These are phyloP conservation scores for Macroglossus sobrinus DNA, from an alignment of 2,113 vertebrate genomes.

Conservation along the genomic window DNA sequence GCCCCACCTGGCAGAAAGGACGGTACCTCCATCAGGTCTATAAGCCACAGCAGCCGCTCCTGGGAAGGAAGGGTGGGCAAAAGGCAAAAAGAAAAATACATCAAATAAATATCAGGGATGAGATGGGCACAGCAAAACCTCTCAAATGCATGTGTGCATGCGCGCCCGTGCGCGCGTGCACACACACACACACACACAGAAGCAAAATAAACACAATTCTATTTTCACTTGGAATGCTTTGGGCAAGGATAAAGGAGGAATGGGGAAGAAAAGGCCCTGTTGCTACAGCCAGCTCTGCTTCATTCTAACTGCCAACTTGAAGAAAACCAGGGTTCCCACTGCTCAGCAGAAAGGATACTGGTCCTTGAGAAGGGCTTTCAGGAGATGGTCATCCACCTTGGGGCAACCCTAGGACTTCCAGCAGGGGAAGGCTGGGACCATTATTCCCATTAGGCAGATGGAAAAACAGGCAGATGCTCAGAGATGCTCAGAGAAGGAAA, in stretches of 20 bases:
- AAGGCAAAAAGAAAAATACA: constrained; percentile 61
- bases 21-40: constrained; percentile 99
- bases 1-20: constrained; percentile 52
- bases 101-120: constrained; percentile 63
- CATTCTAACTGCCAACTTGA: neutral
- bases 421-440: neutral
- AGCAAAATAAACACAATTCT: neutral
- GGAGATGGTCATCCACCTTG: neutral
- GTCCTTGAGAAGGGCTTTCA: neutral
- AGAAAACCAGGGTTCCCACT: neutral
- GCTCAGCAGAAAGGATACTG: neutral
- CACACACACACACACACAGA: neutral
- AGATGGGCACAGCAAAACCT: neutral
- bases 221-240: rapidly evolving
- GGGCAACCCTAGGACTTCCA: neutral
- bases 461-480: neutral
- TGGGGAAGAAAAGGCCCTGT: neutral
- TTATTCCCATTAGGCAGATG: neutral
- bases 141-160: neutral
- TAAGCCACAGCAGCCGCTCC: constrained; percentile 97
- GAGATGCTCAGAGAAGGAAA: neutral
- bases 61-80: constrained; percentile 72
- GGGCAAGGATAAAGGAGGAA: rapidly evolving
- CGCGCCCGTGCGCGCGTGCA: neutral
- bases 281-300: neutral